Base-by-base conservation (phyloP, 2,888 invertebrate genomes). In the Acleris sparsana region DNA sequence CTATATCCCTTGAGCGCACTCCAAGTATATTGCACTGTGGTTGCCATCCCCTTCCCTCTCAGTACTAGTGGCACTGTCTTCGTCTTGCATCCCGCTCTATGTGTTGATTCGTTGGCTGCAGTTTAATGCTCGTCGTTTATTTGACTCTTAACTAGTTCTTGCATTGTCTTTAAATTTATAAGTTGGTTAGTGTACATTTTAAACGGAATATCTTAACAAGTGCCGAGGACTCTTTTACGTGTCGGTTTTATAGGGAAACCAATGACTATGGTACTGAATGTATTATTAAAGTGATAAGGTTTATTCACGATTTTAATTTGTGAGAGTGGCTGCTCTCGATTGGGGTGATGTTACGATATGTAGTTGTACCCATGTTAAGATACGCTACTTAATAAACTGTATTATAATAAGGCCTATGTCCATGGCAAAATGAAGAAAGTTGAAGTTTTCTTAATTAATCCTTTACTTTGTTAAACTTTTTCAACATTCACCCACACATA, bases 111-210 rank as follows among this genome's bases (percentile, higher is more conserved):
- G 51, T 56, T 61, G 49, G 65, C 55, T 44, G 55, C 64, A 62
- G 55, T 60, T 62, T 66, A 62, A 62, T 66, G 60, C 49, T 33
- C 20, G 52, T 43, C 64, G 55, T 66, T 62, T 62, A 56, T 66
- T 56, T 61, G 25, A 66, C 51, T 66, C 61, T 66, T 66, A 66
- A 66, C 62, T 62, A 53, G 61, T 57, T 53, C 66, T 62, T 62
- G 66, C 57, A 62, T 66, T 66, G 62, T 62, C 62, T 57, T 66
- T 57, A 57, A 56, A 66, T 62, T 66, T 66, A 66, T 49, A 61
- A 61, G 65, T 56, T 48, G 46, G 60, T 65, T 55, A 25, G 17
- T 29, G 11, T 49, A 53, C 39, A 39, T 13, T 39, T 57, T 29
- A 25, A 52, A 25, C 16, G 22, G 13, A 4, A 22, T 55, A 39